Percentiles rank a stretch among this genome's conserved stretches.
phyloP scores from a whole-genome alignment of 2,113 vertebrate genomes.

The Macroglossus sobrinus region DNA sequence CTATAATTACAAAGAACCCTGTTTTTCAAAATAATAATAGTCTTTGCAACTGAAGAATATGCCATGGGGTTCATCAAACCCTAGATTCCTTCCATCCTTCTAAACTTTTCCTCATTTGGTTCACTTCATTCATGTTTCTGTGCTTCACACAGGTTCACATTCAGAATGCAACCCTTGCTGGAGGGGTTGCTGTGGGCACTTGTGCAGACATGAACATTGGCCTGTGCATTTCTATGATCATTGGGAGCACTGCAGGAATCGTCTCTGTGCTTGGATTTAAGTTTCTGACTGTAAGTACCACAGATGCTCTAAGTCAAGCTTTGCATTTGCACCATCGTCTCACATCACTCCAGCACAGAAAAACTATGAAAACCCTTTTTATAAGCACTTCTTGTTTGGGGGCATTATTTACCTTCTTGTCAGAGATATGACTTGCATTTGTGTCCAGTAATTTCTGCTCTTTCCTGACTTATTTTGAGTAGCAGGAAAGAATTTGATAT shows the following conservation, averaged over 20 bases:
- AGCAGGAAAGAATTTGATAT: not conserved
- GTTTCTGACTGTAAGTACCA: constrained; percentile 87
- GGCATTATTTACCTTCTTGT: not conserved
- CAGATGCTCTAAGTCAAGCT: not conserved
- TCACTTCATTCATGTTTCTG: not conserved
- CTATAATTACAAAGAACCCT: not conserved
- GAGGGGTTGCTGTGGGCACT: constrained; percentile 96
- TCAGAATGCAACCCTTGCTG: constrained; percentile 96
- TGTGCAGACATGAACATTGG: constrained; percentile 91
- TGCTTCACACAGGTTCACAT: constrained; percentile 89
- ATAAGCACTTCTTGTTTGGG: not conserved
- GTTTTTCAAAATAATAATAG: not conserved
- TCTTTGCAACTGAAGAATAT: not conserved
- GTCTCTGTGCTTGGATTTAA: constrained; percentile 93
- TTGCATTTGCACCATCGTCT: not conserved
- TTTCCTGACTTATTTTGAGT: not conserved
- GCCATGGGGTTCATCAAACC: not conserved
- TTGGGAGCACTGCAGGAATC: constrained; percentile 89
- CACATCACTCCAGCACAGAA: not conserved
- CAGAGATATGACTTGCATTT: not conserved
- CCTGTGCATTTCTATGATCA: constrained; percentile 88
- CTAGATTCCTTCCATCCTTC: not conserved
- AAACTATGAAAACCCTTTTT: not conserved
- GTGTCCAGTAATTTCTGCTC: not conserved
- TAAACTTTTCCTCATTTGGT: not conserved